These are phyloP conservation scores for Xanthia togata DNA, from an alignment of 2,888 invertebrate genomes.

Conservation along the genomic window DNA sequence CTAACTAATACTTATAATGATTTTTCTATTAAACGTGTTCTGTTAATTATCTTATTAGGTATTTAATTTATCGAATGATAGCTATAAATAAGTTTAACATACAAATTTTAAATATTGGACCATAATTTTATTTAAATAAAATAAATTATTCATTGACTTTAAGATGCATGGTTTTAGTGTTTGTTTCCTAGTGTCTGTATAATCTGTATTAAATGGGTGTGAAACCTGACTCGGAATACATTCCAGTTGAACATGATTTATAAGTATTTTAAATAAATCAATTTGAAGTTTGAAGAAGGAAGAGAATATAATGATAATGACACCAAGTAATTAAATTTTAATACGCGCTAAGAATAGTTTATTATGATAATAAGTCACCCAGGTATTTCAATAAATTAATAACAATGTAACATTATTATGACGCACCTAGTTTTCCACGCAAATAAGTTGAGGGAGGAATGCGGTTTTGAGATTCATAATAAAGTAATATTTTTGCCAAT, in stretches of 20 bases:
- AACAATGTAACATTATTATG: slow-evolving; percentile 20
- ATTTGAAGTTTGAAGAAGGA: slow-evolving; percentile 16
- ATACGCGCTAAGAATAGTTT: slow-evolving; percentile 1
- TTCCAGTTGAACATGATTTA: background rate
- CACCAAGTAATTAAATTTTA: slow-evolving; percentile 14
- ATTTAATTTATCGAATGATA: slow-evolving; percentile 26
- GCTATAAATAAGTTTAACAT: slow-evolving; percentile 9
- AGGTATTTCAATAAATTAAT: slow-evolving; percentile 37
- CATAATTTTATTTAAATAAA: slow-evolving; percentile 16
- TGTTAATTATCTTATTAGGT: slow-evolving; percentile 3
- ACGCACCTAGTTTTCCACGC: background rate
- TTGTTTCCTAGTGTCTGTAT: background rate
- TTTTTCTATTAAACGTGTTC: background rate
- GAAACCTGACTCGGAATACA: slow-evolving; percentile 7
- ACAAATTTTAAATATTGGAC: background rate
- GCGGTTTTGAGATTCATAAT: background rate
- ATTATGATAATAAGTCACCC: slow-evolving; percentile 12
- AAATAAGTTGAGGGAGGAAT: background rate
- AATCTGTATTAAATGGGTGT: background rate
- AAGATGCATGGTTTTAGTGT: slow-evolving; percentile 4
- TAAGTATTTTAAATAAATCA: background rate
- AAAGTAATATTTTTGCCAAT: background rate
- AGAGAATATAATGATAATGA: slow-evolving; percentile 14
- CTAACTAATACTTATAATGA: background rate
- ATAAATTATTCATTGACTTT: slow-evolving; percentile 31